Evolutionary conservation across 2,888 invertebrate species (phyloP).

Genomic region (Ctena decussata): DNA sequence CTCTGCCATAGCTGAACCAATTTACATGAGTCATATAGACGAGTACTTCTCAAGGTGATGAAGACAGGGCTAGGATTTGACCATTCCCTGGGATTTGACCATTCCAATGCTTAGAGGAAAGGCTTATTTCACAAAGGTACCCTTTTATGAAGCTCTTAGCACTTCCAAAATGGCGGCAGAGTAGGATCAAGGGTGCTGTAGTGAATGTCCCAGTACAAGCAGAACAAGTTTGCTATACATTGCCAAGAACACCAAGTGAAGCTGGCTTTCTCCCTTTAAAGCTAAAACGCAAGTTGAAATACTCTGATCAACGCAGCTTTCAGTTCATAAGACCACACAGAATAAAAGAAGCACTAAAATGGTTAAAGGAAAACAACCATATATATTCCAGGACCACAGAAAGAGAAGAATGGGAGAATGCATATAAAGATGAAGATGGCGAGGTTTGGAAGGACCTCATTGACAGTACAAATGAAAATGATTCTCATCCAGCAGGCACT

Average conservation of each 20-base stretch:
- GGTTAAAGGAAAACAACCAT: not conserved
- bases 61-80: too few species aligned
- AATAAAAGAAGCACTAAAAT: too few species aligned
- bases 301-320: not conserved
- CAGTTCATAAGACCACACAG: slow-evolving; percentile 1
- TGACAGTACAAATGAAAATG: too few species aligned
- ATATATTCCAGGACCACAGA: too few species aligned
- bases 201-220: slow-evolving; percentile 17
- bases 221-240: not conserved
- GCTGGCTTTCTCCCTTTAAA: slow-evolving; percentile 22
- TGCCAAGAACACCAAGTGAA: slow-evolving; percentile 14
- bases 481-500: too few species aligned
- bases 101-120: slow-evolving; percentile 7
- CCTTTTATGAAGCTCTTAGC: slow-evolving; percentile 32
- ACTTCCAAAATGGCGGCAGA: slow-evolving; percentile 11
- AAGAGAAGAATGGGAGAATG: not conserved
- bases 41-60: too few species aligned
- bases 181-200: slow-evolving; percentile 18
- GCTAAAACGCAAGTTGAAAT: slow-evolving; percentile 12
- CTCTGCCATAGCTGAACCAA: too few species aligned
- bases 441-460: not conserved
- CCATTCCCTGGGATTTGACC: too few species aligned
- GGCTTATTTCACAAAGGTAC: slow-evolving; percentile 5
- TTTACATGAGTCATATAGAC: too few species aligned
- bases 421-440: not conserved